A percentile compares a stretch with the other conserved stretches of the same genome.
Evolutionary conservation across 2,888 invertebrate species (phyloP).

Genomic region (Amaurobius ferox): DNA sequence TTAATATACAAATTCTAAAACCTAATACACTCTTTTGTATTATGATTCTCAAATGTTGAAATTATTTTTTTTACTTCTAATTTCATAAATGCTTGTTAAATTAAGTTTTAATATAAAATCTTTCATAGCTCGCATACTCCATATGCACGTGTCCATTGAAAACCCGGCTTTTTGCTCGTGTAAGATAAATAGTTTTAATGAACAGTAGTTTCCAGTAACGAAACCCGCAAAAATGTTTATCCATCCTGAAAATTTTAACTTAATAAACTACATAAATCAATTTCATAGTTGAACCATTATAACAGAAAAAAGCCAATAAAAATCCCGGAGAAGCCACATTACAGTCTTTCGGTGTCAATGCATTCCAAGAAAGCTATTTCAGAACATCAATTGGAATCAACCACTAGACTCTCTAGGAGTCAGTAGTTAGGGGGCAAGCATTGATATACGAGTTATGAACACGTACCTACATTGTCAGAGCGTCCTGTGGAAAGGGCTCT

Average conservation of each 20-base stretch:
- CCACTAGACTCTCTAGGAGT: conserved; percentile 6
- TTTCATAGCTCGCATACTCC: no score
- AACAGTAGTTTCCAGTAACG: neutral
- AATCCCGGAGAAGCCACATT: neutral
- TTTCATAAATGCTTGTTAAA: no score
- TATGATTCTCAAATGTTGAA: no score
- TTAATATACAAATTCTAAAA: no score
- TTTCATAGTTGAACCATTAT: conserved; percentile 11
- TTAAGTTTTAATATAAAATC: no score
- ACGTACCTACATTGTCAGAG: conserved; percentile 63
- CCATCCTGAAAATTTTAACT: neutral
- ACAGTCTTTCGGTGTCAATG: neutral
- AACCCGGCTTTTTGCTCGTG: no score
- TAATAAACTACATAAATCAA: neutral
- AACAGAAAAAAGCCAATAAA: neutral
- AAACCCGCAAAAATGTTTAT: neutral
- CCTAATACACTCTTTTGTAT: no score
- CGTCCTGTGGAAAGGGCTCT: conserved; percentile 45
- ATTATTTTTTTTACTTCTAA: no score
- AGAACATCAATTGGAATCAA: conserved; percentile 53
- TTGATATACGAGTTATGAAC: conserved; percentile 71
- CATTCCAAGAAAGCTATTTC: conserved; percentile 61
- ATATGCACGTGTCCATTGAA: no score
- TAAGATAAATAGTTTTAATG: no score
- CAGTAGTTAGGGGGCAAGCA: conserved; percentile 25